Evolutionary conservation across 1,140 invertebrate genomes (phyloP).

Genomic region (Procambarus clarkii): DNA sequence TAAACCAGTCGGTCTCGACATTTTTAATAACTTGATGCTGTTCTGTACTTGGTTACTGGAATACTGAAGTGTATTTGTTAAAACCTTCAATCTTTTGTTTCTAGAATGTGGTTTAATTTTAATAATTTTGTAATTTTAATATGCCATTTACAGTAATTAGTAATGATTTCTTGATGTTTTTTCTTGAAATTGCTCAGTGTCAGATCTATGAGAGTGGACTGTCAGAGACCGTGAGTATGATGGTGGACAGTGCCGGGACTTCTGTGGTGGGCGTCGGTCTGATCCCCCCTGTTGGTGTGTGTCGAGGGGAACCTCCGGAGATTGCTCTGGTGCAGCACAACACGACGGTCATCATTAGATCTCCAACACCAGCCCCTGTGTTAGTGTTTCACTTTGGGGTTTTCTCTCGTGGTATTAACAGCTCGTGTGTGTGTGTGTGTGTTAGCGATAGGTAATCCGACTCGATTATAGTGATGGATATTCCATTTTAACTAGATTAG

Average conservation of each 20-base stretch:
- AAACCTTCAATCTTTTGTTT: too few relatives aligned
- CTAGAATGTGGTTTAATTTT: too few relatives aligned
- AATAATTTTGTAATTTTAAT: too few relatives aligned
- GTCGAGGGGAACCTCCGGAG: constrained; percentile 70
- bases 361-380: constrained; percentile 85
- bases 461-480: too few relatives aligned
- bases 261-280: constrained; percentile 83
- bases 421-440: too few relatives aligned
- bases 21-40: too few relatives aligned
- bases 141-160: background rate
- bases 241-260: constrained; percentile 83
- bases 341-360: constrained; percentile 84
- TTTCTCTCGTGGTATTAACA: too few relatives aligned
- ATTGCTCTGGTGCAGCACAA: constrained; percentile 79
- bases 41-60: too few relatives aligned
- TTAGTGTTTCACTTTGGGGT: constrained; percentile 77
- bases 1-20: too few relatives aligned
- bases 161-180: background rate
- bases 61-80: too few relatives aligned
- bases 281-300: constrained; percentile 73
- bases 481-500: too few relatives aligned
- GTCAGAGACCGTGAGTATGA: constrained; percentile 84
- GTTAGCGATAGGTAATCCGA: too few relatives aligned
- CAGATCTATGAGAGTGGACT: constrained; percentile 81
- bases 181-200: constrained; percentile 76